Conservation (phyloP, 2,797 vertebrate species). For the Spea hammondii region DNA sequence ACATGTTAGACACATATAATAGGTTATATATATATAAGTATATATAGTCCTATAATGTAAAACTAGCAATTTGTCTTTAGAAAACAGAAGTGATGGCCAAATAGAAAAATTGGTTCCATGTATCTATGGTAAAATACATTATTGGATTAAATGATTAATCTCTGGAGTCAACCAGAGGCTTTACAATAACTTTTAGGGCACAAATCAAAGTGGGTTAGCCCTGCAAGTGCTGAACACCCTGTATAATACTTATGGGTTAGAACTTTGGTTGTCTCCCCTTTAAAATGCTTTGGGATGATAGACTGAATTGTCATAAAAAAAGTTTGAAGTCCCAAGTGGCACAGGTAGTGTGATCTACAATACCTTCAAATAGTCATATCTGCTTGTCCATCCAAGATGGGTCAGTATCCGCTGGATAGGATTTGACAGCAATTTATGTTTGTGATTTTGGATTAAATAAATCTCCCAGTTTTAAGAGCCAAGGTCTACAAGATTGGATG, state of each 20-base stretch:
- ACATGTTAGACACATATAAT: constrained; percentile 55
- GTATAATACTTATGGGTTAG: constrained; percentile 27
- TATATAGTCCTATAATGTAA: neutral
- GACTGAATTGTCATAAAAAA: neutral
- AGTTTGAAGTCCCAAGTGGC: constrained; percentile 51
- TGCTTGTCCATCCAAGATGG: constrained; percentile 56
- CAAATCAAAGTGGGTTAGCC: neutral
- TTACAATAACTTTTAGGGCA: no score
- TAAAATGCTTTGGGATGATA: constrained; percentile 12
- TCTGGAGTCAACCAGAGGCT: no score
- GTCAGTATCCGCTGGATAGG: constrained; percentile 57
- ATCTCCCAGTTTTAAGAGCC: constrained; percentile 80
- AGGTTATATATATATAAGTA: neutral
- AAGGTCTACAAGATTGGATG: constrained; percentile 94
- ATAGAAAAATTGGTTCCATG: no score
- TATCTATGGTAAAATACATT: no score
- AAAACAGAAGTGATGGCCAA: no score
- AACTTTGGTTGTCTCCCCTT: constrained; percentile 14
- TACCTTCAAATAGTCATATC: constrained; percentile 59
- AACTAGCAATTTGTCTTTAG: neutral
- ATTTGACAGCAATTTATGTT: constrained; percentile 56
- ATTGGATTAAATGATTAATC: no score
- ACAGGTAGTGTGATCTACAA: constrained; percentile 56
- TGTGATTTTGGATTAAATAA: constrained; percentile 53
- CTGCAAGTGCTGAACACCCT: neutral